Evolutionary conservation across 2,113 vertebrate species (phyloP), one percentile per base, ranked within the genome.

Genomic region (Microtus oregoni): DNA sequence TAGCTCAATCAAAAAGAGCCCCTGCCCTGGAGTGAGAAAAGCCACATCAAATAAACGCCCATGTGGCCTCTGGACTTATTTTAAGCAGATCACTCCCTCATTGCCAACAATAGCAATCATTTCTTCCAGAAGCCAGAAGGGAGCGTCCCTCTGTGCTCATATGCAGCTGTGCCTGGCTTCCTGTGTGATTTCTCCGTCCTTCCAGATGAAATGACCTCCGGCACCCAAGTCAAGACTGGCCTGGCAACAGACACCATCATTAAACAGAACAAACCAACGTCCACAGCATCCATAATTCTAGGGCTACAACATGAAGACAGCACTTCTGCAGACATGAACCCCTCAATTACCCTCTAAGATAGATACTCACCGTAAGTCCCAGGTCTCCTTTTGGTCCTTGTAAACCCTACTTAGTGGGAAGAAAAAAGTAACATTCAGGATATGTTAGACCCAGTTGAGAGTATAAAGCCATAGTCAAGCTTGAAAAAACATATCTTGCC

Each of bases 291-390:
- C n/a, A 30, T 11, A 55, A 50, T 77, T 95, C 32, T 67, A 83
- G 77, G 52, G n/a, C 55, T 93, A 41, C 89, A 65, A 58, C 70
- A 89, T 13, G 30, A 88, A 87, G 35, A 32, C 7, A 78, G 19
- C 55, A 70, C 47, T 97, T 97, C 52, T 61, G 19, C 14, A 92
- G 76, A 20, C 15, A 61, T 63, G 86, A 55, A n/a, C 47, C 55
- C 30, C 79, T 90, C 92, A 79, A 30, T 86, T 86, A 83, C 63
- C 50, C 63, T 77, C 38, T 5, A 70, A 19, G 76, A 30, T 4
- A n/a, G n/a, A n/a, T 96, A 99, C 99, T 99, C 97, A 99, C 99
- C 0, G 98, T 99, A 81, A 99, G 98, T 70, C 99, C 99, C 24
- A 97, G 93, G 77, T 99, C 99, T 58, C 99, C 99, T 94, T 99